Conservation (phyloP, 1,140 invertebrate genomes). For the Drosophila punjabiensis region DNA sequence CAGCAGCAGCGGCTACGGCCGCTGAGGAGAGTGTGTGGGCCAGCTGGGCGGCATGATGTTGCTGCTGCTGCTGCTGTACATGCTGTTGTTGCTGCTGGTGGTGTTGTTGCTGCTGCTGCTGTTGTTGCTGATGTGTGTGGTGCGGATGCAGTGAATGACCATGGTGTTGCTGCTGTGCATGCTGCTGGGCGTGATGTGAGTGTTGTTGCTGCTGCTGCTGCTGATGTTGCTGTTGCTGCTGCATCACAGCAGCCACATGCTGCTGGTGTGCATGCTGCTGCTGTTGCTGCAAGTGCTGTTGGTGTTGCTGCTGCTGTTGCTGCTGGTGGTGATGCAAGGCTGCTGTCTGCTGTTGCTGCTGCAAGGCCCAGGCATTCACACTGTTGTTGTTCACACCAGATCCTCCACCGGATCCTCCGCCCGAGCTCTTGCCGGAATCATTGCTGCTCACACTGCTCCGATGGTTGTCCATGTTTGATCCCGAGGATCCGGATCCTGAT, state of each 20-base stretch:
- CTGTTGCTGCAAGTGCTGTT: constrained; percentile 71
- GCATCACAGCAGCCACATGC: constrained; percentile 64
- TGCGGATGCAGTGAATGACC: constrained; percentile 53
- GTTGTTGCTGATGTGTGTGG: constrained; percentile 60
- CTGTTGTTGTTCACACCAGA: constrained; percentile 30
- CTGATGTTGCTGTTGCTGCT: constrained; percentile 57
- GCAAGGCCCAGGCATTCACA: constrained; percentile 64
- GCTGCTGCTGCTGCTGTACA: constrained; percentile 62
- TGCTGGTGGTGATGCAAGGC: constrained; percentile 63
- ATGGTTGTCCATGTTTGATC: constrained; percentile 62
- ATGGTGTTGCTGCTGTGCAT: constrained; percentile 59
- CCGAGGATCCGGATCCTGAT: constrained; percentile 50
- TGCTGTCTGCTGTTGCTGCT: constrained; percentile 62
- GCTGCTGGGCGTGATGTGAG: constrained; percentile 64
- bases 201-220: constrained; percentile 61
- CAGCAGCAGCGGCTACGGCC: constrained; percentile 52
- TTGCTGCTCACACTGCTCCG: constrained; percentile 80
- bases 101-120: constrained; percentile 53
- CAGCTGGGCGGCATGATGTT: constrained; percentile 74
- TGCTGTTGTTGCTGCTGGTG: constrained; percentile 61
- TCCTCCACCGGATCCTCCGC: constrained; percentile 19
- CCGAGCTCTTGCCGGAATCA: constrained; percentile 72
- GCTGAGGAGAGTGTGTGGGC: constrained; percentile 66
- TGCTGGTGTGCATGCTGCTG: constrained; percentile 78
- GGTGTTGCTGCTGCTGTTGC: constrained; percentile 66